These are phyloP conservation scores for Apocheima hispidaria DNA, from an alignment of 2,888 invertebrate species.

Conservation along the genomic window DNA sequence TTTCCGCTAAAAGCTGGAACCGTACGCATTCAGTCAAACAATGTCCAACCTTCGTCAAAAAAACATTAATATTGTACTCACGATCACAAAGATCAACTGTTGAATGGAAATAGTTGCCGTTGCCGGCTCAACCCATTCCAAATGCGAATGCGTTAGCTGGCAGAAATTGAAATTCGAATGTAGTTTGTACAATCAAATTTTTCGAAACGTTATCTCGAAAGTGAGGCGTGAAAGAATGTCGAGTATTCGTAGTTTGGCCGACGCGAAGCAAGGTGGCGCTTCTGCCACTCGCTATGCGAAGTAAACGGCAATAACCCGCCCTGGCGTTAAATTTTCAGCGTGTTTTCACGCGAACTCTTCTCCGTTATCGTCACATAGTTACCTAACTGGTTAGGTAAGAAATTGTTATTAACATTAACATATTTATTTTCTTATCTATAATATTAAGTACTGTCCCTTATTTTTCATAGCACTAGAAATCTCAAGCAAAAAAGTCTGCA, in stretches of 20 bases:
- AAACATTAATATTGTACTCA: conserved; percentile 34
- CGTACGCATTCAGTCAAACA: conserved; percentile 18
- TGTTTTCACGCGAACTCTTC: conserved; percentile 52
- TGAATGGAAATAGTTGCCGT: conserved; percentile 28
- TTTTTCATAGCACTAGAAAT: no score
- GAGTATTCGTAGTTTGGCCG: conserved; percentile 46
- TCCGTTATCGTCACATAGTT: conserved; percentile 39
- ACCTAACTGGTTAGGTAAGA: conserved; percentile 10
- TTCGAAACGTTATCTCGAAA: conserved; percentile 36
- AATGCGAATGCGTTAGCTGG: conserved; percentile 9
- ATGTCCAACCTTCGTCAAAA: conserved; percentile 41
- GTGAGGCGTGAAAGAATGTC: conserved; percentile 37
- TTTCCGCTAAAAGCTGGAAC: conserved; percentile 21
- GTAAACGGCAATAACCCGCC: conserved; percentile 51
- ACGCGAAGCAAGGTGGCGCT: conserved; percentile 39
- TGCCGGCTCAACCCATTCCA: conserved; percentile 17
- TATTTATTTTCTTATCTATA: no score
- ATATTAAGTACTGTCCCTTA: no score
- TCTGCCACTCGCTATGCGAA: conserved; percentile 34
- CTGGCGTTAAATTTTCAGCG: conserved; percentile 50
- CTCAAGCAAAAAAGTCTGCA: no score
- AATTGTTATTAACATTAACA: conserved; percentile 3
- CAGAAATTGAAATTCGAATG: conserved; percentile 25
- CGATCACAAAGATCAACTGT: conserved; percentile 29
- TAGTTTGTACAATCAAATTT: conserved; percentile 30